Base-by-base conservation (phyloP, 2,113 vertebrate species). In the Salvator merianae region DNA sequence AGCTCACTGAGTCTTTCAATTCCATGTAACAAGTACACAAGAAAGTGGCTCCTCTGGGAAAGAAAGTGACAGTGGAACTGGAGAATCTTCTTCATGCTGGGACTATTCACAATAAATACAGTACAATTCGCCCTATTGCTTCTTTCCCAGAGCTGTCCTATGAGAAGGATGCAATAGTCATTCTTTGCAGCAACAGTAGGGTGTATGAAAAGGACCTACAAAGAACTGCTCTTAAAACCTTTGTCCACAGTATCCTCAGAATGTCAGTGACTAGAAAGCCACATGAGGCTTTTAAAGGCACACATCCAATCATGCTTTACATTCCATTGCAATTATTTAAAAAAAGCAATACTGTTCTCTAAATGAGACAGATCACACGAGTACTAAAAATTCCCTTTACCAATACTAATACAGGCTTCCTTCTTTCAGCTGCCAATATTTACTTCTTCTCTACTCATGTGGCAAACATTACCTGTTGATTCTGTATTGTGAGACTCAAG, bases 401-500 rank as follows among this genome's bases (percentile, higher is more conserved):
- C 47, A 24, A 79, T 62, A 68, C 14, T 53, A 55, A 55, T 68
- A 22, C 10, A 77, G 0, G 43, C 88, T 89, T 85, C 82, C 80
- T 81, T 53, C 28, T 16, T 72, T 79, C 55, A 78, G 28, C 32
- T 28, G 59, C 55, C 20, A 30, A 18, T 66, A 38, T 76, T 16
- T 28, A 20, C 1, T 7, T 32, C 36, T 36, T 38, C 28, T 34
- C 9, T 75, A 50, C n/a, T 47, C 68, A 85, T 32, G 84, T 79
- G 77, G 30, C 34, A 77, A 73, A 14, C 12, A 14, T 30, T 30
- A 40, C 59, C 30, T 85, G 55, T 72, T 26, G 3, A 32, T 22
- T 88, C 81, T 87, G 62, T 85, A 70, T 1, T 86, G 65, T 5
- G 62, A 86, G 69, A 70, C 72, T 10, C 30, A 65, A 26, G 1